Base-by-base conservation (phyloP, 2,888 invertebrate genomes). In the Isotomurus palustris region DNA sequence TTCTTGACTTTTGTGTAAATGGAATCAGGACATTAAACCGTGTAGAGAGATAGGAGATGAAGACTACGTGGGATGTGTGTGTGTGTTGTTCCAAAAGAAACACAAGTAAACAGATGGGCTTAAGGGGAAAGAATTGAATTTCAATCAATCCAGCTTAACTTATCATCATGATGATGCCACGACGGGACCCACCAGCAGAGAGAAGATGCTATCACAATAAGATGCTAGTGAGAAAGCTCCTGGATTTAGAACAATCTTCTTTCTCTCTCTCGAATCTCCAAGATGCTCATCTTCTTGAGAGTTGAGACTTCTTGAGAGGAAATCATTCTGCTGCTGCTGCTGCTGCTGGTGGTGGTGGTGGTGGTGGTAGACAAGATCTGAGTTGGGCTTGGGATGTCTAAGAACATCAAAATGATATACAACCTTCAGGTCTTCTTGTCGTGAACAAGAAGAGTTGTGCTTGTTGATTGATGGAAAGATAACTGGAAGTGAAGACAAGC, bases 401-500 rank as follows among this genome's bases (percentile, higher is more conserved):
- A 32, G 32, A 32, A 14, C 32, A 8, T 32, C 8, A 14, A 32
- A 32, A 32, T 10, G 14, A 8, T 32, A 32, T 32, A 32, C 8
- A 32, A 14, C 32, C 8, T 32, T 10, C 32, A 32, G 8, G 32
- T 8, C 14, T 10, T 8, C 32, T 32, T 43, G 43, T 22, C 43
- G 21, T 43, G 22, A 43, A 43, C 21, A 43, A 49, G 14, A 49
- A 49, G 28, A 24, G 25, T 5, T 17, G 28, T 28, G 14, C 17
- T 6, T 36, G 17, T 53, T 60, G 61, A 63, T 60, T 64, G 64
- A 64, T 64, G 56, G 64, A 51, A 49, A 53, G 64, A 64, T 61
- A 64, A 61, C 51, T 53, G n/a, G n/a, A 58, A 64, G 58, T 58
- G 58, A 59, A 56, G 59, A 59, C 61, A 64, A 64, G n/a, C n/a